Conservation (phyloP, 1,140 invertebrate species). For the Charaxes varanes region DNA sequence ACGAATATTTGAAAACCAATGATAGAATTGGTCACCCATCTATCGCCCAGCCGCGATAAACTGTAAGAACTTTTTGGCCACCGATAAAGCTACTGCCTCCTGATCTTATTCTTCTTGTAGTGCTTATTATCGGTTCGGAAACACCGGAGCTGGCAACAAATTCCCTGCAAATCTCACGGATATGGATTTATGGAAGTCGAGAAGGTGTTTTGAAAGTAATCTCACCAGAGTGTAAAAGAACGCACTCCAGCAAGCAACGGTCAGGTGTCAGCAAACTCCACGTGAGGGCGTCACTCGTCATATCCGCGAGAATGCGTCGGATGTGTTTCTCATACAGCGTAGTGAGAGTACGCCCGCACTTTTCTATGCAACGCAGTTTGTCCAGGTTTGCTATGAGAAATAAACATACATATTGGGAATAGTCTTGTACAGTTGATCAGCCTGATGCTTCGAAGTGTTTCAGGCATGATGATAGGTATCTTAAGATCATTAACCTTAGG, state of each 20-base stretch:
- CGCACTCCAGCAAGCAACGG: conserved; percentile 50
- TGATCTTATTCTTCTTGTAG: no score
- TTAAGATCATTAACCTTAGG: no score
- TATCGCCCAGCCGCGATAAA: no score
- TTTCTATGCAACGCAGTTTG: conserved; percentile 49
- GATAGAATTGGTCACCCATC: no score
- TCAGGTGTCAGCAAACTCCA: conserved; percentile 60
- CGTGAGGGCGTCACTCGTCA: conserved; percentile 53
- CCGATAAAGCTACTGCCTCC: no score
- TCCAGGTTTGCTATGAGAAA: conserved; percentile 53
- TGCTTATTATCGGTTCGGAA: no score
- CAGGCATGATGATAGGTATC: no score
- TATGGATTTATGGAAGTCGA: neutral
- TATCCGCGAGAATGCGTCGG: conserved; percentile 37
- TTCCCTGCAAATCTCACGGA: conserved; percentile 2
- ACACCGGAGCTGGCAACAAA: no score
- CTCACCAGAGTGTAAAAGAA: conserved; percentile 43
- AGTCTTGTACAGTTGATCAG: no score
- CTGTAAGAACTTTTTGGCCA: no score
- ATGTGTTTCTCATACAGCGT: conserved; percentile 53
- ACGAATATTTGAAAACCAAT: no score
- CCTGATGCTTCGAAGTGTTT: no score
- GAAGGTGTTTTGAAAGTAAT: neutral
- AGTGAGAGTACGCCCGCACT: conserved; percentile 44
- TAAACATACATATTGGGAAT: conserved; percentile 1